phyloP scores from a whole-genome alignment of 2,113 vertebrate genomes.

The Corapipo altera region DNA sequence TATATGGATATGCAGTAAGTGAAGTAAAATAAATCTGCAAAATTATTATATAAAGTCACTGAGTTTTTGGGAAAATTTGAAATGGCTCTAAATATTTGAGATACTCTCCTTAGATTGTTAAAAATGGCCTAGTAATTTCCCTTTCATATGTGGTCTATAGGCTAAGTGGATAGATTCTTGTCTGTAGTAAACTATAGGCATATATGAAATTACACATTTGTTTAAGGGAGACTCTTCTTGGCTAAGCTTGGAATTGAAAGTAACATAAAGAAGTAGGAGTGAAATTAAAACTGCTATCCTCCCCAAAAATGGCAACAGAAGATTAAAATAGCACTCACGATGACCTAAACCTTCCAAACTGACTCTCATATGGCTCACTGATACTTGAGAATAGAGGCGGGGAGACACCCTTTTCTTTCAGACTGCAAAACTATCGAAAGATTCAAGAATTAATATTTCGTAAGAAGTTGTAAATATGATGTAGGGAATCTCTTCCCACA shows the following conservation, averaged over 20 bases:
- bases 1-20: too few species aligned
- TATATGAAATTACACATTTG: not conserved
- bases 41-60: not conserved
- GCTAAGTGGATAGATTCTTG: not conserved
- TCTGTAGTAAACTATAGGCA: not conserved
- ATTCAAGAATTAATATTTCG: not conserved
- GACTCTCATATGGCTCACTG: not conserved
- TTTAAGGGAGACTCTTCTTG: not conserved
- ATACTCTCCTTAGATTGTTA: not conserved
- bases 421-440: not conserved
- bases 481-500: not conserved
- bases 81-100: not conserved
- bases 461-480: not conserved
- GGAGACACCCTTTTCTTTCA: not conserved
- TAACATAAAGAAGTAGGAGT: not conserved
- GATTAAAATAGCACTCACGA: not conserved
- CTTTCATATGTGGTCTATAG: not conserved
- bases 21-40: not conserved
- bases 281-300: not conserved
- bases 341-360: not conserved
- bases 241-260: not conserved
- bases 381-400: not conserved
- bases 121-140: not conserved
- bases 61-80: not conserved
- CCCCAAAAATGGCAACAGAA: not conserved